These are phyloP conservation scores for Macrotus californicus DNA, from an alignment of 2,113 vertebrate species.

Conservation along the genomic window DNA sequence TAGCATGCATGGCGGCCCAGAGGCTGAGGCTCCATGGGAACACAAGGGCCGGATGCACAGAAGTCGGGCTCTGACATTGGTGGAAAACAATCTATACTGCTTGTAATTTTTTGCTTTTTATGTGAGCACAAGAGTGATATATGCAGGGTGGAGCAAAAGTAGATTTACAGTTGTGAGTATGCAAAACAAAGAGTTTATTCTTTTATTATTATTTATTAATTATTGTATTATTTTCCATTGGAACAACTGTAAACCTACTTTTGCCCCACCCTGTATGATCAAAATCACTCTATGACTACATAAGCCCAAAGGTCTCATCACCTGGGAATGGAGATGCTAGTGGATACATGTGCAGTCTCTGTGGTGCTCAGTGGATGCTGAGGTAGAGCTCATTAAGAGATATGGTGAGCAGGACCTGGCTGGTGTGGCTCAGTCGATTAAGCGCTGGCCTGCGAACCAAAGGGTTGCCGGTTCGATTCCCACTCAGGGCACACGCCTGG, in stretches of 20 bases:
- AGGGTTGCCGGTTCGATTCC: no score
- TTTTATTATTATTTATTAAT: background rate
- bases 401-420: background rate
- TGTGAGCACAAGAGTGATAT: background rate
- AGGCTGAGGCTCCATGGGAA: background rate
- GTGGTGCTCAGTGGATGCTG: background rate
- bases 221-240: background rate
- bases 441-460: no score
- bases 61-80: background rate
- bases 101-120: background rate
- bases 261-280: background rate
- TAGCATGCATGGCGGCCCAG: accelerated
- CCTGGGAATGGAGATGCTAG: accelerated
- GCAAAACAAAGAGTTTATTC: background rate
- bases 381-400: background rate
- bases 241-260: background rate
- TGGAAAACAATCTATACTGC: background rate
- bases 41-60: background rate
- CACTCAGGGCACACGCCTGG: no score
- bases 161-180: background rate
- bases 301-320: background rate
- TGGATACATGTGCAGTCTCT: accelerated
- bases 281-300: background rate
- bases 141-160: background rate
- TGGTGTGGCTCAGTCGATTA: no score